Evolutionary conservation across 2,888 invertebrate genomes (phyloP), one percentile per base, ranked within the genome.

Genomic region (Hesperia comma): DNA sequence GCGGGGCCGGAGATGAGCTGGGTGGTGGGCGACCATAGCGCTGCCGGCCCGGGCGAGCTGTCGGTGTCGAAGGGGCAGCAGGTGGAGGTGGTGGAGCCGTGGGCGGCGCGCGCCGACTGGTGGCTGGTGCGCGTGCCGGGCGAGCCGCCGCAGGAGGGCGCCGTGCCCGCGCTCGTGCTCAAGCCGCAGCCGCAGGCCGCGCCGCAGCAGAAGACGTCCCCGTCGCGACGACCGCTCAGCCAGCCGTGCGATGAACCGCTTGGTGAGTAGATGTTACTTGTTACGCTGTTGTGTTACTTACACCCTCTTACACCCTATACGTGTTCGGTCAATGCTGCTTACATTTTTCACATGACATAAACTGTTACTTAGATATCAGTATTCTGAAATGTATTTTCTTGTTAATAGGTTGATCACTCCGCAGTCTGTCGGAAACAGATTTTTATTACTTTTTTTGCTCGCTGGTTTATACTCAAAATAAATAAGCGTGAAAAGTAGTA

Each of bases 51-150:
- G 56, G 95, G 96, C 66, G 98, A 98, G 87, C 88, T 98, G 77
- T 95, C 95, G 63, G 98, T 99, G 54, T 94, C 94, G 71, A 97
- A 98, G 85, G 98, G 98, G 26, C 98, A 98, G 90, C 98, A 98
- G 89, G 98, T 98, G 71, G 98, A 98, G 85, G 96, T 98, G 72
- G 93, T 98, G 73, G 98, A 98, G 84, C 93, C 95, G 71, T 95
- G 95, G 79, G 90, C 94, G 69, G 91, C 94, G 75, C 90, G 95
- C 78, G 91, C 94, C 68, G 95, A 96, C 78, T 96, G 94, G 91
- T 96, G 96, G 93, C 85, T 96, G 79, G 96, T 96, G 72, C 94
- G 96, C 67, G 93, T 95, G 55, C 88, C 91, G 4, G 90, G 90
- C 75, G 85, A 94, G 85, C 94, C 94, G 64, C 93, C 95, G 55